Percentiles rank a stretch among this genome's conserved stretches.
These are phyloP conservation scores for Oryzias woworae DNA, from an alignment of 2,113 vertebrate species.

Conservation along the genomic window DNA sequence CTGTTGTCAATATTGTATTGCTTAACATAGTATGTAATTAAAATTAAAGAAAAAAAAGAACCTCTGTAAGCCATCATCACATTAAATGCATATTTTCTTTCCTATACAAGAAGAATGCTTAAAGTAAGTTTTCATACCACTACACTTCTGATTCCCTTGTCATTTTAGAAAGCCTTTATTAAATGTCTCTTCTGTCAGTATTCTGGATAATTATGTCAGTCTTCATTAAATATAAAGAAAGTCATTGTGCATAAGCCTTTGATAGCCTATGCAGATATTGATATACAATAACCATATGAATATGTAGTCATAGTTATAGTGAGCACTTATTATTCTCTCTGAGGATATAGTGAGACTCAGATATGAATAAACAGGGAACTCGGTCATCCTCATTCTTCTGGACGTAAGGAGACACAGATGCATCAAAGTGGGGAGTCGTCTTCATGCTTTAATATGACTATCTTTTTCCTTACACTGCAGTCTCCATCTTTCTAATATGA, in stretches of 20 bases:
- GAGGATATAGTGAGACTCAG: conserved; percentile 22
- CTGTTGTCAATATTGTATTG: too few species aligned
- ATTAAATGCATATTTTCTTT: conserved; percentile 2
- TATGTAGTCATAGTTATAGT: conserved; percentile 37
- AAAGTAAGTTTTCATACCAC: conserved; percentile 1
- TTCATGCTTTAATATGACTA: too few species aligned
- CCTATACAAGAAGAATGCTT: conserved; percentile 1
- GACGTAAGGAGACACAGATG: too few species aligned
- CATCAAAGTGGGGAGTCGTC: too few species aligned
- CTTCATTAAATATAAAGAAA: not conserved
- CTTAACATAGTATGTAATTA: too few species aligned
- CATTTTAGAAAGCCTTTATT: conserved; percentile 5
- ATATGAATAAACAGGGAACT: conserved; percentile 58
- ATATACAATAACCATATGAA: conserved; percentile 16
- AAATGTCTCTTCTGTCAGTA: conserved; percentile 10
- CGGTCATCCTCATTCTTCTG: conserved; percentile 32
- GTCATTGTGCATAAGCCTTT: conserved; percentile 14
- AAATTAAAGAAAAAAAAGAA: too few species aligned
- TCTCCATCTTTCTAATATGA: too few species aligned
- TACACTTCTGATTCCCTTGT: not conserved
- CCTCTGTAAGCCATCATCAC: not conserved
- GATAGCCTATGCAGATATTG: conserved; percentile 29
- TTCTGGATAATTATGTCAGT: not conserved
- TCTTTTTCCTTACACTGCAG: too few species aligned
- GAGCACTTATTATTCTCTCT: conserved; percentile 23